phyloP scores from a whole-genome alignment of 2,888 invertebrate genomes.

The Synergus umbraculus region DNA sequence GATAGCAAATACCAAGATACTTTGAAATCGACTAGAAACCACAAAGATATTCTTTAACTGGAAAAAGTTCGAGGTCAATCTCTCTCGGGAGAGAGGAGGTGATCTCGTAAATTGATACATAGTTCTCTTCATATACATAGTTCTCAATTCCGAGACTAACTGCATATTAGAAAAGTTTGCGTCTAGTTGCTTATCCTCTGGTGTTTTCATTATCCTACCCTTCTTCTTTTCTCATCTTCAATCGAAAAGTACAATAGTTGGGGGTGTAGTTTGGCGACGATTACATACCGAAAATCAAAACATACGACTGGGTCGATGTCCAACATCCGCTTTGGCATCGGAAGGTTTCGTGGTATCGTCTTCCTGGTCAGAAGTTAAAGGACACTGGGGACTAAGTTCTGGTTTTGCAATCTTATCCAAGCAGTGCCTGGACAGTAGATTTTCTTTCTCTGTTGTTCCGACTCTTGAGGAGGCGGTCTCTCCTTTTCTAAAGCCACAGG shows the following conservation, averaged over 20 bases:
- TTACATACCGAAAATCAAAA: conserved; percentile 63
- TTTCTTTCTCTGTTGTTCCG: conserved; percentile 46
- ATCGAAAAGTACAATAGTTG: conserved; percentile 27
- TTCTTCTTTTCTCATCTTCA: conserved; percentile 38
- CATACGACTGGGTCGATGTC: conserved; percentile 63
- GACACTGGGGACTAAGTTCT: conserved; percentile 70
- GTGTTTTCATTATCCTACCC: conserved; percentile 15
- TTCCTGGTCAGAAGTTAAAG: conserved; percentile 66
- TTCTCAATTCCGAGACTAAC: conserved; percentile 74
- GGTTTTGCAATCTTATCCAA: conserved; percentile 70
- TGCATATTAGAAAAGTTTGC: conserved; percentile 76
- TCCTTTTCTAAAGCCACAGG: conserved; percentile 43
- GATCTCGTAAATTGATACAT: conserved; percentile 70
- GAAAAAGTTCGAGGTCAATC: conserved; percentile 43
- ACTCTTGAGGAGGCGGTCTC: conserved; percentile 36
- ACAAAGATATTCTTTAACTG: not conserved
- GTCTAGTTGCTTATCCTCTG: conserved; percentile 42
- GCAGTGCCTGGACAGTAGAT: conserved; percentile 56
- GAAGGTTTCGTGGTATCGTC: conserved; percentile 64
- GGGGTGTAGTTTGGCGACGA: conserved; percentile 52
- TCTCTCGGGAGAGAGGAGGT: conserved; percentile 43
- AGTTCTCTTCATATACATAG: conserved; percentile 68
- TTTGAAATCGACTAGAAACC: not conserved
- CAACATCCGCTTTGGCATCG: conserved; percentile 56
- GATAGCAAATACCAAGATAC: too few relatives aligned